Conservation (phyloP, 1,140 invertebrate species). For the Hestina assimilis region DNA sequence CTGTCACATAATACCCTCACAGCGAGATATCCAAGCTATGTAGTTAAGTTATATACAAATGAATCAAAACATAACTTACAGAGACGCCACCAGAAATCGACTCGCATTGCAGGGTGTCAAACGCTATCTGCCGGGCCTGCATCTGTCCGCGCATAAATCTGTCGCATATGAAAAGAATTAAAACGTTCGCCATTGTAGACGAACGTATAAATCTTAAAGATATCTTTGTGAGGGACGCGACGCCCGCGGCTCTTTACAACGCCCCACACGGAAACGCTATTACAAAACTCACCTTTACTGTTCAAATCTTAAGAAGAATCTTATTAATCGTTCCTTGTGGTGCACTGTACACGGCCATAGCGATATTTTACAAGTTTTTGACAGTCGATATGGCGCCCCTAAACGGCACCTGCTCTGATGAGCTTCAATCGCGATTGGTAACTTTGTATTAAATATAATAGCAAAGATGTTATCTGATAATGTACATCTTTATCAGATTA, state of each 20-base stretch:
- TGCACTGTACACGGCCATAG: conserved; percentile 33
- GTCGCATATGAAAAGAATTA: conserved; percentile 75
- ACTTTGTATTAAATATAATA: conserved; percentile 28
- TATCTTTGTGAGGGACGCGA: conserved; percentile 63
- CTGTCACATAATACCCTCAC: no score
- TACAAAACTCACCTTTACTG: not conserved
- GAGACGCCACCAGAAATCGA: conserved; percentile 12
- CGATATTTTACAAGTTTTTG: conserved; percentile 80
- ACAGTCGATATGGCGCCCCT: conserved; percentile 72
- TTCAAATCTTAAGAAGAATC: not conserved
- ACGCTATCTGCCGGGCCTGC: conserved; percentile 47
- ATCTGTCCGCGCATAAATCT: conserved; percentile 73
- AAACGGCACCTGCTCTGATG: conserved; percentile 49
- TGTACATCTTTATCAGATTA: not conserved
- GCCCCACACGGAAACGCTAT: not conserved
- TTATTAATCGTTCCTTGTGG: not conserved
- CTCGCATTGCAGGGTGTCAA: conserved; percentile 25
- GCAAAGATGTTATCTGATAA: conserved; percentile 2
- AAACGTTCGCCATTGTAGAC: conserved; percentile 71
- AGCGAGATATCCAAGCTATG: no score
- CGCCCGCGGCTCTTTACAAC: conserved; percentile 41
- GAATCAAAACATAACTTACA: conserved; percentile 2
- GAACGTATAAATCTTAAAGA: conserved; percentile 72
- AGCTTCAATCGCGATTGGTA: conserved; percentile 38
- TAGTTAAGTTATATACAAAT: not conserved